phyloP scores from a whole-genome alignment of 2,113 vertebrate species.

The Paralichthys olivaceus region DNA sequence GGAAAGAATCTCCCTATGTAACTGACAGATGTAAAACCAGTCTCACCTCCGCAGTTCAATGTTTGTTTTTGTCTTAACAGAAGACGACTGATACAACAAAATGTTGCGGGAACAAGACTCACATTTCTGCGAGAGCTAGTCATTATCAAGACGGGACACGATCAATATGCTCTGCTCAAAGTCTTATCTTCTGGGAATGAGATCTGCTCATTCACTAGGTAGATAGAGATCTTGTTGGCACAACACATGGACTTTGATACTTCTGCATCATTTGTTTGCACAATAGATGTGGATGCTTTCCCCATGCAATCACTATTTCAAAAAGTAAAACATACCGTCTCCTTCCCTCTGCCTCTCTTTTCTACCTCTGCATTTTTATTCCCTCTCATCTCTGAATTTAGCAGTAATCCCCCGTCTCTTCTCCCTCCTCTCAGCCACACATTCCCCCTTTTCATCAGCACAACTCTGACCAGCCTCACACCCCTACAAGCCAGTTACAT shows the following conservation, averaged over 20 bases:
- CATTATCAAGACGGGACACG: constrained; percentile 1
- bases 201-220: constrained; percentile 12
- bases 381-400: constrained; percentile 10
- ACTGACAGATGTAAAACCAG: neutral
- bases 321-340: constrained; percentile 1
- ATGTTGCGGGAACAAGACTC: neutral
- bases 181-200: constrained; percentile 17
- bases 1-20: neutral
- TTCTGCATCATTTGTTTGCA: constrained; percentile 8
- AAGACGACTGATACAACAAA: neutral
- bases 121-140: neutral
- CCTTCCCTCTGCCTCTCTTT: constrained; percentile 1
- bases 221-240: constrained; percentile 36
- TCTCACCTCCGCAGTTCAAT: neutral
- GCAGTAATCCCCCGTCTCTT: neutral
- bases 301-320: neutral
- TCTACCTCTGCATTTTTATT: constrained; percentile 21
- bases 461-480: constrained; percentile 14
- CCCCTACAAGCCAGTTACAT: constrained; percentile 45
- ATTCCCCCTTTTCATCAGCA: constrained; percentile 42
- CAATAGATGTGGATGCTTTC: neutral
- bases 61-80: neutral
- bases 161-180: constrained; percentile 24
- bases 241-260: constrained; percentile 1
- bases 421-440: neutral